Percentiles rank a stretch among this genome's conserved stretches.
Evolutionary conservation across 2,888 invertebrate genomes (phyloP).

Genomic region (Nomada ferruginata): DNA sequence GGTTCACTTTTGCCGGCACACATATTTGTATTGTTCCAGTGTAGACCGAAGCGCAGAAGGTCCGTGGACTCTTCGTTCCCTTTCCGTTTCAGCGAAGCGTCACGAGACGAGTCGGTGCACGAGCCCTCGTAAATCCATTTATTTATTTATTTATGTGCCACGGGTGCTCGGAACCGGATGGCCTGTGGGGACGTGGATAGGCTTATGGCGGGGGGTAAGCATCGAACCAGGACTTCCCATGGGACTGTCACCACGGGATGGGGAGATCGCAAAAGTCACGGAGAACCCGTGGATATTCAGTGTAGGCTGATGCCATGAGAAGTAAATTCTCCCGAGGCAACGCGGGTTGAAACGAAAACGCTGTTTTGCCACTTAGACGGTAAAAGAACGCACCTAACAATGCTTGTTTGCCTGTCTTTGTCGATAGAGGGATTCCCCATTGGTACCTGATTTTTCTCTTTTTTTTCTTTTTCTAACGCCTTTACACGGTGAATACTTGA

Average conservation of each 20-base stretch:
- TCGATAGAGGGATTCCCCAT: neutral
- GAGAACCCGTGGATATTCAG: constrained; percentile 65
- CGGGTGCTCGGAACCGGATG: constrained; percentile 70
- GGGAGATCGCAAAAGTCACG: constrained; percentile 81
- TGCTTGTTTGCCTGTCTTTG: constrained; percentile 17
- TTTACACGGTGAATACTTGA: constrained; percentile 25
- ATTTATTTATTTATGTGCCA: constrained; percentile 84
- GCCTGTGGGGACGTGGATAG: constrained; percentile 61
- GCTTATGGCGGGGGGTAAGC: constrained; percentile 71
- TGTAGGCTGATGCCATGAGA: constrained; percentile 43
- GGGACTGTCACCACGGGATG: constrained; percentile 72
- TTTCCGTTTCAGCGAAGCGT: constrained; percentile 63
- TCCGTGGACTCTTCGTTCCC: constrained; percentile 53
- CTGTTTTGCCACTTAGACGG: constrained; percentile 82
- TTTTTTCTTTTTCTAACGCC: neutral
- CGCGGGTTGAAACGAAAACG: constrained; percentile 83
- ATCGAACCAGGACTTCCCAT: constrained; percentile 77
- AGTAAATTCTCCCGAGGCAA: constrained; percentile 80
- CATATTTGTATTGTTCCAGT: constrained; percentile 64
- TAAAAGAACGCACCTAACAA: constrained; percentile 35
- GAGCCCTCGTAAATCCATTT: constrained; percentile 82
- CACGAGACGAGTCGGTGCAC: constrained; percentile 53
- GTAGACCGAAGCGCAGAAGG: constrained; percentile 35
- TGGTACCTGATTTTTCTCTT: constrained; percentile 3
- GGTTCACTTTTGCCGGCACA: constrained; percentile 25